A percentile compares a stretch with the other conserved stretches of the same genome.
These are phyloP conservation scores for Zygaena filipendulae DNA, from an alignment of 2,888 invertebrate genomes.

Conservation along the genomic window DNA sequence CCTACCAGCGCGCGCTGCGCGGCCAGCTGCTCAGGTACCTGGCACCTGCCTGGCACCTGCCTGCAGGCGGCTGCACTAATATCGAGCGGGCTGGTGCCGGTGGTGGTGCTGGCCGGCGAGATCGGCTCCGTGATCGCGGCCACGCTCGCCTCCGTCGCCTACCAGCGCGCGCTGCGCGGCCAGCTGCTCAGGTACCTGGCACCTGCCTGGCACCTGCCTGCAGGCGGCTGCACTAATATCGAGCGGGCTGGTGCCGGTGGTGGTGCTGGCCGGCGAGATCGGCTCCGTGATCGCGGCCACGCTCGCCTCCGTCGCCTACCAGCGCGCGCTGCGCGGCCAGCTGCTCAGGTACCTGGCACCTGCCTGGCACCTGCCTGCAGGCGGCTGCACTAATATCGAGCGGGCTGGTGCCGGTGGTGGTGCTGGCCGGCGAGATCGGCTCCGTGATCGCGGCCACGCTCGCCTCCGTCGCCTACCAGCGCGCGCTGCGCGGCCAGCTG, in stretches of 20 bases:
- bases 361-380: too few species aligned
- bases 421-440: conserved; percentile 53
- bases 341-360: conserved; percentile 17
- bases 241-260: conserved; percentile 47
- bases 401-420: conserved; percentile 51
- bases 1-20: conserved; percentile 30
- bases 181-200: conserved; percentile 17
- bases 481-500: conserved; percentile 19
- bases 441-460: conserved; percentile 59
- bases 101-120: conserved; percentile 49
- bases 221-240: conserved; percentile 52
- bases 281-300: conserved; percentile 62
- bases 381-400: conserved; percentile 48
- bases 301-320: conserved; percentile 49
- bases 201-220: too few species aligned
- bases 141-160: conserved; percentile 50
- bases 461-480: conserved; percentile 45
- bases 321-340: conserved; percentile 21
- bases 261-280: conserved; percentile 50
- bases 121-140: conserved; percentile 63
- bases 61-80: conserved; percentile 48
- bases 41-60: too few species aligned
- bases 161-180: conserved; percentile 26
- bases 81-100: conserved; percentile 44
- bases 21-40: conserved; percentile 16